Base-by-base conservation (phyloP, 2,888 invertebrate genomes). In the Boloria euphrosyne region DNA sequence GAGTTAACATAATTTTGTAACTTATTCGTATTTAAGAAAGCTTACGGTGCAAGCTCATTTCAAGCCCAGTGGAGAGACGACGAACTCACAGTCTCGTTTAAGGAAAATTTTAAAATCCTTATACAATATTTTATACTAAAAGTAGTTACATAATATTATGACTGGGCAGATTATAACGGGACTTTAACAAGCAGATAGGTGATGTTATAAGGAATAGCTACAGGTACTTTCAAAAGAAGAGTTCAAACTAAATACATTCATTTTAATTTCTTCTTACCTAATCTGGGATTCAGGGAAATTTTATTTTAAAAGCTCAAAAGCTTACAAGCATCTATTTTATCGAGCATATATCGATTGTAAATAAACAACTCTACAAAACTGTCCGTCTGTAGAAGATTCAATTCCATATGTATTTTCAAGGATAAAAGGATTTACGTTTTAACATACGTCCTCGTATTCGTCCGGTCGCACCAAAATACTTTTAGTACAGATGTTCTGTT, bases 351-450 rank as follows among this genome's bases (percentile, higher is more conserved):
- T n/a, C 16, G 47, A 47, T n/a, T n/a, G n/a, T n/a, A 47, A n/a
- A 47, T 47, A 1, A 16, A n/a, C 47, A 47, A 16, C 16, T 38
- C 31, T 44, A 46, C 14, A 54, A 54, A 13, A 54, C 10, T 54
- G 17, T 54, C 54, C 13, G 10, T 54, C 4, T 17, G 54, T 13
- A 54, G 4, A 44, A 44, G 43, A 55, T 18, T 55, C 55, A 44
- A 44, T 44, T 55, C 44, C 18, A 55, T 66, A 50, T 55, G 66
- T 66, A 57, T 66, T 66, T 66, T 55, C 61, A 51, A 51, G 52
- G 44, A 57, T 57, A 62, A 66, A 47, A 50, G 52, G 57, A 66
- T 66, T 66, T 57, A 52, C 51, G 57, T 51, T 57, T 61, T 63
- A 59, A 46, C 22, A 58, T 62, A 54, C 54, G 46, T 62, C 22